Evolutionary conservation across 2,113 vertebrate species (phyloP), one percentile per base, ranked within the genome.

Genomic region (Rhynchomys soricoides): DNA sequence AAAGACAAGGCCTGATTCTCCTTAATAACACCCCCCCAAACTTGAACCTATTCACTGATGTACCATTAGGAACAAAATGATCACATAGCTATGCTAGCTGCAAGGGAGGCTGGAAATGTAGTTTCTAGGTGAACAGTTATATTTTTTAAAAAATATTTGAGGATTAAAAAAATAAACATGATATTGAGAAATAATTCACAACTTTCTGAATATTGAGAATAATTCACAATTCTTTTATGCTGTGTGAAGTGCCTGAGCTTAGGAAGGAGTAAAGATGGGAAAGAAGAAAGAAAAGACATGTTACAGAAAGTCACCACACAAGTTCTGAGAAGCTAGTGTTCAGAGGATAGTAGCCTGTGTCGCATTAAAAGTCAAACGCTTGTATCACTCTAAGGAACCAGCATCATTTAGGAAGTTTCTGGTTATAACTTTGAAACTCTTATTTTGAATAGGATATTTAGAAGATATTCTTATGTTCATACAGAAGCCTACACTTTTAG

Each of bases 371-470:
- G 34, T 59, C 66, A 81, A 91, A 68, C 45, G 40, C 22, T 26
- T 83, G 24, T 29, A 31, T 57, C 81, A 83, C 24, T 40, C 81
- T 85, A 85, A 5, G 52, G 96, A 96, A 83, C 64, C 16, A 12
- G 9, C 59, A 93, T 94, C 95, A 97, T 97, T 98, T 97, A 93
- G 94, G 64, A 96, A 95, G 71, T 95, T 97, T 97, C 92, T 95
- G 77, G 74, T 92, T 96, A 97, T 96, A 97, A 97, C 78, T 97
- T 97, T 64, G 94, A 64, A 92, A 93, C 52, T 91, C 95, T 97
- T 97, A 95, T 96, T 98, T 97, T 96, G 93, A 97, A 96, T 96
- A 87, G 83, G 93, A 95, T 96, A 94, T 96, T 96, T 94, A 96
- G 88, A 98, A 86, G 45, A 71, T 66, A 85, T 97, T 93, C 97